Evolutionary conservation across 2,888 invertebrate species (phyloP), one percentile per base, ranked within the genome.

Genomic region (Sympetrum striolatum): DNA sequence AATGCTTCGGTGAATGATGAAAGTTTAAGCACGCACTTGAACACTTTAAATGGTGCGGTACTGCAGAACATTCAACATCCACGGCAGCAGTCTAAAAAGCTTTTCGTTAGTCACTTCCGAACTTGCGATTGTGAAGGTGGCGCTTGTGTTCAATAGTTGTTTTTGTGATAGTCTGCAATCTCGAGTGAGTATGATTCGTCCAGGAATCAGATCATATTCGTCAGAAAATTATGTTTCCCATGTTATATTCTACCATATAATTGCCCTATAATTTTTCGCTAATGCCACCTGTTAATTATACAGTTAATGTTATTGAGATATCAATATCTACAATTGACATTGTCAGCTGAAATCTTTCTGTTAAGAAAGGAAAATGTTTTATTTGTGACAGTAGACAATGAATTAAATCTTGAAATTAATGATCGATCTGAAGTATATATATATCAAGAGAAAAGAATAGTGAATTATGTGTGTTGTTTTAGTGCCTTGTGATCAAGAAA

Each of bases 101-200:
- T 53, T 73, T 60, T 60, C 86, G 82, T 18, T 25, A 12, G 35
- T 82, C 82, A 58, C 14, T 86, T 86, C 58, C 58, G 14, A 35
- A 3, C n/a, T 35, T 53, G 64, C n/a, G 35, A 58, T 64, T 22
- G 60, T 22, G n/a, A 86, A 22, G 37, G 86, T 37, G 86, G 86
- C 86, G 86, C 86, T 86, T 22, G 60, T 60, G 86, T n/a, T 86
- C 37, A 60, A 86, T 86, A 35, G 37, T 80, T 80, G 44, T 44
- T 73, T 73, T 73, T 31, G 73, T 73, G 25, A 14, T 25, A 73
- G 31, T 25, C 73, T 25, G 31, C 25, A 31, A 31, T 25, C n/a
- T 73, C 73, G 31, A 25, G 14, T 73, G 73, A 25, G 73, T 14
- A 25, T 73, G n/a, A 73, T 31, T 31, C 14, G 73, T 73, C 12